Percentiles rank a stretch among this genome's conserved stretches.
These are phyloP conservation scores for Barnardius zonarius DNA, from an alignment of 2,113 vertebrate genomes.

Conservation along the genomic window DNA sequence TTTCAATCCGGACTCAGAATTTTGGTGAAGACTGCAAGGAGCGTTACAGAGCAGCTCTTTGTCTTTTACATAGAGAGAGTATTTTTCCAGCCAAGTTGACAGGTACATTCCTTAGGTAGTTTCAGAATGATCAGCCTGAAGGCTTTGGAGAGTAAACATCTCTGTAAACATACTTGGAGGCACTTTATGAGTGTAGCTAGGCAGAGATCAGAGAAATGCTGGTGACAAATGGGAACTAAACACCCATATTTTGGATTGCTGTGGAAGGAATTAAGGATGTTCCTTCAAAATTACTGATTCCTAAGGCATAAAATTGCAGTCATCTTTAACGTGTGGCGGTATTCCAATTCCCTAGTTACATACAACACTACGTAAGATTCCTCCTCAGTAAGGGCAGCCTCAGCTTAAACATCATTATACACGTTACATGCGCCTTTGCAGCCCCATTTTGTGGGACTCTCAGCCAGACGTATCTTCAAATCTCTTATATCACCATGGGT, in stretches of 20 bases:
- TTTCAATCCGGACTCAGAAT: not conserved
- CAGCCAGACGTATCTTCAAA: not conserved
- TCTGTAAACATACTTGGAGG: conserved; percentile 11
- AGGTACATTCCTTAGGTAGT: conserved; percentile 38
- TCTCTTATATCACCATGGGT: not conserved
- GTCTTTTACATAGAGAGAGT: not conserved
- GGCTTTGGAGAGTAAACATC: conserved; percentile 57
- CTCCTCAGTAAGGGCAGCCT: not conserved
- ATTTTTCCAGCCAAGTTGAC: conserved; percentile 4
- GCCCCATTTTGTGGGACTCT: not conserved
- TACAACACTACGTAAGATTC: not conserved
- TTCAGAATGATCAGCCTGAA: not conserved
- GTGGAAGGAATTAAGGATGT: not conserved
- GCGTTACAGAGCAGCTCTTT: not conserved
- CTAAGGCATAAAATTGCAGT: not conserved
- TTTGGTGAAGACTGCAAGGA: not conserved
- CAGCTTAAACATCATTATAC: not conserved
- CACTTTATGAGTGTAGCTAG: not conserved
- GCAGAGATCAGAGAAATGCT: conserved; percentile 21
- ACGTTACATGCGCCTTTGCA: not conserved
- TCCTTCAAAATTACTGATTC: not conserved
- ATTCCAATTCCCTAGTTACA: not conserved
- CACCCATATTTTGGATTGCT: not conserved
- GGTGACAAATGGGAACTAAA: not conserved
- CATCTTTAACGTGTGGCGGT: not conserved